Evolutionary conservation across 2,113 vertebrate species (phyloP), one percentile per base, ranked within the genome.

Genomic region (Otolemur garnettii): DNA sequence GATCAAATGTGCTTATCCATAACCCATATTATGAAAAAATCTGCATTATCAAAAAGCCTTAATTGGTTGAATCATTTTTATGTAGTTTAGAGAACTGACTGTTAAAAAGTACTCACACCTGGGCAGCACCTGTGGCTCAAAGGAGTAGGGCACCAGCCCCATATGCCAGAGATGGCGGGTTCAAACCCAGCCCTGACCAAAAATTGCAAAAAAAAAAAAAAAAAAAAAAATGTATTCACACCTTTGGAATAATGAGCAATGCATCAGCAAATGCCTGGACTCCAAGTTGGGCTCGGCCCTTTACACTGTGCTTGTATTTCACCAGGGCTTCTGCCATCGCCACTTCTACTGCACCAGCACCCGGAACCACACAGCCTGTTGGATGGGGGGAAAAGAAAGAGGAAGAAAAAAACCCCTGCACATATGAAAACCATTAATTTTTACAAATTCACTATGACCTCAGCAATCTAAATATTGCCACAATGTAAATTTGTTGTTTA

Each of bases 231-330:
- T 3, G 19, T 7, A 50, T n/a, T 19, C 15, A 7, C 93, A 99
- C 99, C 99, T 99, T 99, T 19, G 99, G 99, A 96, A 99, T 99
- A 97, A 99, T 96, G 18, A 99, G 99, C 74, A 99, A 98, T 30
- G 99, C 99, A 87, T 99, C 99, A 72, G 99, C 99, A 97, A 99
- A 99, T 1, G 99, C 99, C 33, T 99, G 99, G 28, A 99, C 99
- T 90, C 99, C 99, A 18, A 99, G 99, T 88, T 99, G 99, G 74
- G 99, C 99, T 96, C 99, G 98, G 93, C 99, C 99, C 95, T 99
- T 99, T 5, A 99, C 98, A 0, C 91, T 99, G 74, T 99, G 97
- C 96, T 99, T 99, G 90, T 99, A 99, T 87, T 99, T 99, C 24
- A 99, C 97, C 55, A 99, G 98, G 69, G 99, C 99, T 1, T 99